Evolutionary conservation across 2,888 invertebrate species (phyloP), one percentile per base, ranked within the genome.

Genomic region (Pogonocherus hispidulus): DNA sequence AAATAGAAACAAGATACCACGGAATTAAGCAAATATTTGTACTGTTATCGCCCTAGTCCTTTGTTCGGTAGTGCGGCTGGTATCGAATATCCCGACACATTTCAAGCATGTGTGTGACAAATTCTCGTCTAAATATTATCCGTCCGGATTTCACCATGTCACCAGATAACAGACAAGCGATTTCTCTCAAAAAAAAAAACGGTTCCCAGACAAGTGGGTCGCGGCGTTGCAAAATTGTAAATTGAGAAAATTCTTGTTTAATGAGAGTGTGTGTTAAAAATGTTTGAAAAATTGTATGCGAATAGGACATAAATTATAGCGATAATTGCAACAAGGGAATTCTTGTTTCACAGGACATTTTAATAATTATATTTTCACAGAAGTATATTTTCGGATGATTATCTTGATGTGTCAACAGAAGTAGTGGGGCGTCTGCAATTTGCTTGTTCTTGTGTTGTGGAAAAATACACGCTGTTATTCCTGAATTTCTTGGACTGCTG

Each of bases 131-230:
- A 47, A 59, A 47, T 16, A 41, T 9, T 41, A 44, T 59, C 37
- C 27, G 41, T 3, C 35, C 22, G 51, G 47, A 47, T 59, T 59
- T 59, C 59, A 47, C 59, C 32, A 14, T 44, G n/a, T n/a, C 16
- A 41, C 47, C 59, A 47, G 35, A 57, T 23, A 44, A 44, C 16
- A n/a, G n/a, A 44, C 23, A 52, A 52, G 22, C 23, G 23, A 16
- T 14, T 19, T 46, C n/a, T 14, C 41, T 41, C 19, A 56, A 56
- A 55, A 59, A 57, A 59, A 59, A 57, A 59, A 47, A 47, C 32
- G 16, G 46, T 59, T 59, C 59, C 59, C 59, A 59, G 47, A 47
- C 59, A 59, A 59, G 46, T 59, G 32, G 59, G 59, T 59, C 59
- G 19, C 32, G 47, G 47, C 22, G 32, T 59, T 59, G 59, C 59